Conservation (phyloP, 2,888 invertebrate genomes). For the Branchellion lobata region DNA sequence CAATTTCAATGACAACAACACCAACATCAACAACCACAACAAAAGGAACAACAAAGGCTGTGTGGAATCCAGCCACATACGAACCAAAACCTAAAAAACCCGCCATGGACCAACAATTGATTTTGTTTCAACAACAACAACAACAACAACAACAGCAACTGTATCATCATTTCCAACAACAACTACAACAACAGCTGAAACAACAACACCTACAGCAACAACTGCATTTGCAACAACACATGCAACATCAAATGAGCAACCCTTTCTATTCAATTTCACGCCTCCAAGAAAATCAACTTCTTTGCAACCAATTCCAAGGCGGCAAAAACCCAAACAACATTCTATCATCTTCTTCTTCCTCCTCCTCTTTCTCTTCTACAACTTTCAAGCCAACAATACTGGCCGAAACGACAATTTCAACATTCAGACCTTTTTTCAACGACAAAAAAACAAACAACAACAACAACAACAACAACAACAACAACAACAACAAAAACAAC, state of each 20-base stretch:
- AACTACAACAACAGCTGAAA: neutral
- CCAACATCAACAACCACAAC: neutral
- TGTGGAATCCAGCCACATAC: slow-evolving; percentile 38
- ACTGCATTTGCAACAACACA: neutral
- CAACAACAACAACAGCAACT: no score
- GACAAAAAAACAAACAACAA: neutral
- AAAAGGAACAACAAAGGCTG: neutral
- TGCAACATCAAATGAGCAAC: neutral
- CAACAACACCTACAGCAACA: no score
- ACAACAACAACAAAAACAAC: neutral
- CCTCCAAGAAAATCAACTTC: neutral
- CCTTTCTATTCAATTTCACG: neutral
- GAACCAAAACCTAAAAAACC: slow-evolving; percentile 35
- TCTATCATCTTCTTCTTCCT: no score
- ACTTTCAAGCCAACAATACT: neutral
- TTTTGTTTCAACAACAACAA: neutral
- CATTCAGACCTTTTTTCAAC: neutral
- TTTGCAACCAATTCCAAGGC: neutral
- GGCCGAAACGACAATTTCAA: neutral
- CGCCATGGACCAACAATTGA: neutral
- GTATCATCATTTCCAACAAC: neutral
- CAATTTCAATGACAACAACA: no score
- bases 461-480: neutral
- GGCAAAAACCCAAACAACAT: no score
- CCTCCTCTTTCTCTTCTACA: no score